phyloP scores from a whole-genome alignment of 2,888 invertebrate species.

The Nymphalis polychloros region DNA sequence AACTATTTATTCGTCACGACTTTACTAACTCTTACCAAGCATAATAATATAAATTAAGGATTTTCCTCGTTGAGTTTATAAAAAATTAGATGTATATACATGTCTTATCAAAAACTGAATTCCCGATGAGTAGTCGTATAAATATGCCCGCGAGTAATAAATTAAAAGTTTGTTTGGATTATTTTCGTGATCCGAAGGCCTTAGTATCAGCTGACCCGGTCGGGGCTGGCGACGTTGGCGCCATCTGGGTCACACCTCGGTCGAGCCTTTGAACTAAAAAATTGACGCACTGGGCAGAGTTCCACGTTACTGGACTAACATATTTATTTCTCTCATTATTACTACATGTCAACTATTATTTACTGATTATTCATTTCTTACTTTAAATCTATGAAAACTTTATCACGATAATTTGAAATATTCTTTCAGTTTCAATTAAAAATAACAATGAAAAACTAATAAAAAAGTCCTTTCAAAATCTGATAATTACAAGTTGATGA shows the following conservation, averaged over 20 bases:
- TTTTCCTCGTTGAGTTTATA: too few relatives aligned
- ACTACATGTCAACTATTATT: not conserved
- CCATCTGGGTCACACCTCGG: conserved; percentile 73
- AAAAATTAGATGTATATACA: too few relatives aligned
- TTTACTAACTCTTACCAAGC: too few relatives aligned
- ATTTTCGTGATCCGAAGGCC: conserved; percentile 59
- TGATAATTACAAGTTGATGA: too few relatives aligned
- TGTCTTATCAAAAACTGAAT: not conserved
- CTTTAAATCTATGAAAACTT: too few relatives aligned
- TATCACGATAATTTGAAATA: not conserved
- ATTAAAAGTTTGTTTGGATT: conserved; percentile 41
- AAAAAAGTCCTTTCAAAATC: not conserved
- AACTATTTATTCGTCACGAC: too few relatives aligned
- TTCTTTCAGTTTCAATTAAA: not conserved
- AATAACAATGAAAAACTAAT: not conserved
- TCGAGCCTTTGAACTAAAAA: conserved; percentile 34
- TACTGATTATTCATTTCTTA: not conserved
- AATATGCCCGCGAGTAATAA: conserved; percentile 27
- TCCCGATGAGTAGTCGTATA: conserved; percentile 29
- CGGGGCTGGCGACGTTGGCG: conserved; percentile 75
- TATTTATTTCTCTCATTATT: not conserved
- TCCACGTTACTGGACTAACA: conserved; percentile 6
- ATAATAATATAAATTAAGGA: too few relatives aligned
- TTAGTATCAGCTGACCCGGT: conserved; percentile 73
- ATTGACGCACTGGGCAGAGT: conserved; percentile 21